Base-by-base conservation (phyloP, 2,797 vertebrate species). In the Apogon hyalosoma region DNA sequence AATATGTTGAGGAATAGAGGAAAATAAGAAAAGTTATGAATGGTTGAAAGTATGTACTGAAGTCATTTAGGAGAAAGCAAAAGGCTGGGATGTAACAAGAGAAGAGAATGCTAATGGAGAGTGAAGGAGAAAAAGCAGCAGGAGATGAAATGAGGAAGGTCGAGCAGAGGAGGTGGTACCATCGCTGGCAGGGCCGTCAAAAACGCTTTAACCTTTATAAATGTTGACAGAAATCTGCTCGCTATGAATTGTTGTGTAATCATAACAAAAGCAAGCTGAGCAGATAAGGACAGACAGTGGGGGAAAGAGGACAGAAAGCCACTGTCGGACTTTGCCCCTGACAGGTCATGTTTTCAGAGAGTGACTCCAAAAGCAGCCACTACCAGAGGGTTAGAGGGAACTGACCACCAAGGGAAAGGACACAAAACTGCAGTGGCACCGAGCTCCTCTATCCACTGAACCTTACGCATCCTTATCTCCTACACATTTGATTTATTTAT, bases 141-240 rank as follows among this genome's bases (percentile, higher is more conserved):
- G 42, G 66, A 71, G 63, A 75, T 58, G 28, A 84, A 85, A 70
- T 49, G 55, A 81, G 70, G 40, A 73, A 75, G 66, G 59, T 56
- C 43, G 54, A 56, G 49, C 77, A 33, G 65, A 64, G 59, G 69
- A 57, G 56, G 71, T 51, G 57, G 45, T 46, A 63, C 54, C 3
- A 48, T 68, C 48, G 77, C 54, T 69, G 38, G 48, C 31, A 54
- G 69, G 65, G 63, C 64, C 31, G 41, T 39, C 57, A 56, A 85
- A 79, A 84, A 53, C 60, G 69, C 69, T 83, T 82, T 87, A 90
- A 92, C 92, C 87, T 89, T 88, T 85, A 67, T 45, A 77, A 86
- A 88, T 85, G 87, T 83, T 83, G 90, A 87, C 87, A 85, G 83
- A 84, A 82, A 81, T 82, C 78, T 73, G 74, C 82, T 86, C 60